Evolutionary conservation across 2,888 invertebrate species (phyloP).

Genomic region (Heteromurus nitidus): DNA sequence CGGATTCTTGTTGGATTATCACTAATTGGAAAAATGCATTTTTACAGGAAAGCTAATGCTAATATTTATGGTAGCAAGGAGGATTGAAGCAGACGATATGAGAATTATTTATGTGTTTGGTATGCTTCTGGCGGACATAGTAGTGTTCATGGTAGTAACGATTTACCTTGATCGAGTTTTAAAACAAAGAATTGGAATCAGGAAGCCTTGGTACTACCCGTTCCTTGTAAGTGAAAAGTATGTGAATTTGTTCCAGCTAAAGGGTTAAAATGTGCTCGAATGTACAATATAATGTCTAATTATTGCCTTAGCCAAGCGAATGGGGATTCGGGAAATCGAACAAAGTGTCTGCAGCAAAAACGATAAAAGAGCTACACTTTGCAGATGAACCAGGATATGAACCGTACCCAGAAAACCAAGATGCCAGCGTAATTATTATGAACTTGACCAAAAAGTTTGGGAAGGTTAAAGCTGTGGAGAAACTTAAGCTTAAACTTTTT

Average conservation of each 20-base stretch:
- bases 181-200: slow-evolving; percentile 83
- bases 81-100: slow-evolving; percentile 74
- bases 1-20: neutral
- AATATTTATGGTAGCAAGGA: slow-evolving; percentile 16
- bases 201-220: slow-evolving; percentile 81
- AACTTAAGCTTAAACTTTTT: slow-evolving; percentile 84
- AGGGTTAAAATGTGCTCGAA: no score
- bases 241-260: no score
- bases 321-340: neutral
- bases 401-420: slow-evolving; percentile 74
- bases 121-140: slow-evolving; percentile 72
- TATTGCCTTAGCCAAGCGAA: slow-evolving; percentile 17
- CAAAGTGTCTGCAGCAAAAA: neutral
- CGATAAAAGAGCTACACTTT: neutral
- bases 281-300: neutral
- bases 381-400: slow-evolving; percentile 74
- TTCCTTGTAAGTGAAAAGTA: slow-evolving; percentile 77
- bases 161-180: slow-evolving; percentile 80
- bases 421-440: slow-evolving; percentile 75
- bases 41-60: neutral
- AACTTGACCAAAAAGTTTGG: slow-evolving; percentile 73
- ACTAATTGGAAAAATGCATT: neutral
- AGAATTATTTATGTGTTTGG: slow-evolving; percentile 75
- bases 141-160: slow-evolving; percentile 78
- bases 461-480: slow-evolving; percentile 80